Conservation (phyloP, 2,113 vertebrate species). For the Potamarius usumacintae region DNA sequence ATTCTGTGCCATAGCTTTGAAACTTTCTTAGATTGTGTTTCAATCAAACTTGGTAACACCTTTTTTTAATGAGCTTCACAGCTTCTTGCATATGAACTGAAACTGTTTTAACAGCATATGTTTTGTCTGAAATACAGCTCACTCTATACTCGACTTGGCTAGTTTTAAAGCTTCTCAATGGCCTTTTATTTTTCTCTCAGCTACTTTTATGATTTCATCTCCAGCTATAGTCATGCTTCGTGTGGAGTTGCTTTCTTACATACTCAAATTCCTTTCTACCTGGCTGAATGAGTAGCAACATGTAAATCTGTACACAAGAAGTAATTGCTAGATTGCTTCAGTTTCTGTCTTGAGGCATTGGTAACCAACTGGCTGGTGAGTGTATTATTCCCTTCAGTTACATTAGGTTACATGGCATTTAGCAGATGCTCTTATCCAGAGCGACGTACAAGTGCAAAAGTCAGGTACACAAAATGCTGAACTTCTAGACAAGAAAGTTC, state of each 20-base stretch:
- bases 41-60: background rate
- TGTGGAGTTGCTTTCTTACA: background rate
- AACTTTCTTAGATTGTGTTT: background rate
- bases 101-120: background rate
- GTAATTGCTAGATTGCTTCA: background rate
- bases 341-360: background rate
- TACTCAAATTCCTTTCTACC: background rate
- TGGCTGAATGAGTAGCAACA: background rate
- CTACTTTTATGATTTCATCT: background rate
- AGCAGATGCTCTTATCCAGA: background rate
- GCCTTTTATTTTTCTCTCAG: background rate
- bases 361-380: background rate
- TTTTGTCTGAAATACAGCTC: background rate
- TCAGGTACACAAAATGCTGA: background rate
- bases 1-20: background rate
- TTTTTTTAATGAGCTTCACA: slow-evolving; percentile 2
- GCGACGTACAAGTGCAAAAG: background rate
- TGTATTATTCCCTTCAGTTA: background rate
- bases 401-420: background rate
- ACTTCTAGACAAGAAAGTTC: no score
- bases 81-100: background rate
- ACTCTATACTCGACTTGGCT: background rate
- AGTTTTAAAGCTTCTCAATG: background rate
- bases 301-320: background rate
- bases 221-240: background rate